Evolutionary conservation across 2,888 invertebrate species (phyloP).

Genomic region (Caenorhabditis macrosperma): DNA sequence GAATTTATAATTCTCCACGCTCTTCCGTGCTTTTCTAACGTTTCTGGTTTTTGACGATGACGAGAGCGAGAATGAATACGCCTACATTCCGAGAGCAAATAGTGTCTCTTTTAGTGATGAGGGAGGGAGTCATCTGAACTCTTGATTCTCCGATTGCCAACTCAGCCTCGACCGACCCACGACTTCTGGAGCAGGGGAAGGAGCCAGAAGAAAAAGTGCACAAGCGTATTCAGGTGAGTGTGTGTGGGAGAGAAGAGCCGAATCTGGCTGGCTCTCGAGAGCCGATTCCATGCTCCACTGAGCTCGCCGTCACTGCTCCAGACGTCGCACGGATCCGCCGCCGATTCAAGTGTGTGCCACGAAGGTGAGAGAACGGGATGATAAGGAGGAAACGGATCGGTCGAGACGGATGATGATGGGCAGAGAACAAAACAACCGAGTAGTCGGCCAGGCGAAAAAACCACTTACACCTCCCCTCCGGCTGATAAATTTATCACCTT

Average conservation of each 20-base stretch:
- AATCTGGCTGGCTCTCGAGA: no score
- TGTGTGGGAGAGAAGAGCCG: not conserved
- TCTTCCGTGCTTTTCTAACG: conserved; percentile 7
- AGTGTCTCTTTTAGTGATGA: not conserved
- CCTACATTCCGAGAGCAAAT: conserved; percentile 12
- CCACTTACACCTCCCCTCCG: not conserved
- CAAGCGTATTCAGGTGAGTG: not conserved
- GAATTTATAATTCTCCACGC: conserved; percentile 43
- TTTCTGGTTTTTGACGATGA: conserved; percentile 35
- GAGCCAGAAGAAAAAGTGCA: not conserved
- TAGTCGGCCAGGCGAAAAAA: not conserved
- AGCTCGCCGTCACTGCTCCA: no score
- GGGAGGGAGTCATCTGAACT: not conserved
- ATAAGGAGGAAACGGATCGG: not conserved
- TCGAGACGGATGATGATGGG: not conserved
- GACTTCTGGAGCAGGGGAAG: no score
- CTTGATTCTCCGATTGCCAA: not conserved
- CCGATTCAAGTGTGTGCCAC: no score
- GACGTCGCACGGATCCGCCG: no score
- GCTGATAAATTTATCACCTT: not conserved
- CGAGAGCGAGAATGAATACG: conserved; percentile 23
- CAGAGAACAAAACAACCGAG: not conserved
- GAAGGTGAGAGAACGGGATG: not conserved
- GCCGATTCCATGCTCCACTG: conserved; percentile 5
- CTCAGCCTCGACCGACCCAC: no score